These are phyloP conservation scores for Halocynthia aurantium DNA, from an alignment of 23 tunicate species.

Conservation along the genomic window DNA sequence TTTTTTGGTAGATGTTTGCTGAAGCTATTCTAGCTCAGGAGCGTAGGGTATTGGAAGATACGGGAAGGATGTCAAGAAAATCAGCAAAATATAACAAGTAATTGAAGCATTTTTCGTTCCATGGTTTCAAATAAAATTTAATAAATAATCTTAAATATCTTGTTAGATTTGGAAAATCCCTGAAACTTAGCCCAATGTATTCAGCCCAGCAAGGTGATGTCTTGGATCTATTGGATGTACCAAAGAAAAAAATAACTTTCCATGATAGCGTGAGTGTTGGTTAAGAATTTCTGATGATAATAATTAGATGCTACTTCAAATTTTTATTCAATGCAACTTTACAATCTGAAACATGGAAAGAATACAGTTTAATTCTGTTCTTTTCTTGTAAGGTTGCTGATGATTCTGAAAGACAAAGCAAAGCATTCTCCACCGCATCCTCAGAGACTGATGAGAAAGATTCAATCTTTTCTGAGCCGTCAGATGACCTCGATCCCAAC, in stretches of 20 bases:
- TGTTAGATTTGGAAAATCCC: not conserved
- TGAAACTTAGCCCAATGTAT: not conserved
- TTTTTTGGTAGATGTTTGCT: constrained; percentile 29
- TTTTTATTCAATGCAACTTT: not conserved
- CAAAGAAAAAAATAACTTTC: constrained; percentile 14
- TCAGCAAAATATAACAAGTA: constrained; percentile 1
- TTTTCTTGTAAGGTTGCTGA: not conserved
- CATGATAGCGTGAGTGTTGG: constrained; percentile 6
- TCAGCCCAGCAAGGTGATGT: not conserved
- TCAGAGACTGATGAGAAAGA: constrained; percentile 55
- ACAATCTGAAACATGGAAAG: too few species aligned
- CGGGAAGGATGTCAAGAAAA: constrained; percentile 10
- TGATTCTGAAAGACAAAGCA: constrained; percentile 11
- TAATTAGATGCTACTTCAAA: too few species aligned
- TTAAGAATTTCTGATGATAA: too few species aligned
- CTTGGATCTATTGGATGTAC: constrained; percentile 7
- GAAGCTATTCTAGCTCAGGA: constrained; percentile 45
- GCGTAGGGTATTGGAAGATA: constrained; percentile 8
- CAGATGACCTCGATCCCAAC: constrained; percentile 15
- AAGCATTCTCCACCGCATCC: not conserved
- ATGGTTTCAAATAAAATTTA: not conserved
- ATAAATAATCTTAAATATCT: not conserved
- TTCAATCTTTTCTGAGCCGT: constrained; percentile 74
- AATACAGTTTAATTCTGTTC: too few species aligned
- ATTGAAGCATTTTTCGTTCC: not conserved